Conservation (phyloP, 2,113 vertebrate genomes). For the Phodopus roborovskii region DNA sequence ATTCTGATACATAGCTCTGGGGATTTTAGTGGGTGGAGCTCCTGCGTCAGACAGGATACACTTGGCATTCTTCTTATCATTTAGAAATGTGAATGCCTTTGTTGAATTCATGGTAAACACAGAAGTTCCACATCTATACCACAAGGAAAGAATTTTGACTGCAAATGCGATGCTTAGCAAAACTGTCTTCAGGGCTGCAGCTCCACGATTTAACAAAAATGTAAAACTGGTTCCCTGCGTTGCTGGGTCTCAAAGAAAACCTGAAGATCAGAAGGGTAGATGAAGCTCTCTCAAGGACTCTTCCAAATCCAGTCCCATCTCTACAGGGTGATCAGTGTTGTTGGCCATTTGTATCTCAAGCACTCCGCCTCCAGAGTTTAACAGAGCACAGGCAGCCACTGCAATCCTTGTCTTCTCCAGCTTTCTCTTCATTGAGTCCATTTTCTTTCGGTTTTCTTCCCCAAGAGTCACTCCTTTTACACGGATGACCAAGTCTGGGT, state of each 20-base stretch:
- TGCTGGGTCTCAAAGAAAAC: constrained; percentile 52
- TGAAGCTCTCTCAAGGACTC: not conserved
- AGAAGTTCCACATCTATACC: not conserved
- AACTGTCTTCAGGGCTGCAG: fast-evolving
- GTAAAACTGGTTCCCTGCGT: not conserved
- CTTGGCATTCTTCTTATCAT: not conserved
- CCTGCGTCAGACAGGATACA: not conserved
- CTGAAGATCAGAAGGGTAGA: not conserved
- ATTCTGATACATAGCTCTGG: fast-evolving
- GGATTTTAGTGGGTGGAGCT: not conserved
- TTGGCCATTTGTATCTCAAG: constrained; percentile 36
- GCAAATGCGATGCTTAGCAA: constrained; percentile 59
- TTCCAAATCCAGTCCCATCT: constrained; percentile 68
- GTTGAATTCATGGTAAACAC: fast-evolving
- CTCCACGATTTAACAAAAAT: constrained; percentile 75
- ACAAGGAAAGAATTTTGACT: constrained; percentile 50
- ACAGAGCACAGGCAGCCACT: constrained; percentile 50
- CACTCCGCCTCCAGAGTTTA: constrained; percentile 74
- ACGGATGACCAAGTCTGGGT: constrained; percentile 63
- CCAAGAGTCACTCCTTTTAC: constrained; percentile 64
- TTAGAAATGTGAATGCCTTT: not conserved
- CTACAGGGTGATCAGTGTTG: not conserved
- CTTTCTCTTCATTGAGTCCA: not conserved
- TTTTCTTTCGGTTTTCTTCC: not conserved
- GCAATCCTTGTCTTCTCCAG: not conserved